Percentiles rank a stretch among this genome's conserved stretches.
Conservation (phyloP, 2,888 invertebrate species). For the Volucella bombylans region DNA sequence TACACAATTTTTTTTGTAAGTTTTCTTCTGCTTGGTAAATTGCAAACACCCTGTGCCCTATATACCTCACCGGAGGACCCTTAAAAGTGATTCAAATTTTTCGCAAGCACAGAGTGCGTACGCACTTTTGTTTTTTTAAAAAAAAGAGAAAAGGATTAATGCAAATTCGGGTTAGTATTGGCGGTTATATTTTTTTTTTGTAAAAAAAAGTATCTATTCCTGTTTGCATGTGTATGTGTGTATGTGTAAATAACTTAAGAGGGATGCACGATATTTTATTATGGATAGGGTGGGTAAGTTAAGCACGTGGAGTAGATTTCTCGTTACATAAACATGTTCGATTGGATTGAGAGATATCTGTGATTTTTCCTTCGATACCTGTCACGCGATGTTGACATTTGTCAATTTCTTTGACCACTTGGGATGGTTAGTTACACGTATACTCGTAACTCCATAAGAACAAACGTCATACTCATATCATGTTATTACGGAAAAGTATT, state of each 20-base stretch:
- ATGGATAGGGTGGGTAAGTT: background rate
- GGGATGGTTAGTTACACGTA: no score
- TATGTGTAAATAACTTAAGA: constrained; percentile 4
- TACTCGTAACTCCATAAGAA: no score
- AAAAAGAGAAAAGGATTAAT: background rate
- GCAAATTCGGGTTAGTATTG: constrained; percentile 54
- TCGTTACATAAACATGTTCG: constrained; percentile 65
- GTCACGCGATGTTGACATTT: background rate
- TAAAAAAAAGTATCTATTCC: background rate
- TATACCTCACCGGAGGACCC: background rate
- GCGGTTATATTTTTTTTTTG: constrained; percentile 37
- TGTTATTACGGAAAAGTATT: no score
- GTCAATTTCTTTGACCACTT: no score
- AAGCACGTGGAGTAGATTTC: constrained; percentile 60
- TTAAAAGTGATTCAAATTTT: background rate
- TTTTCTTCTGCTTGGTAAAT: background rate
- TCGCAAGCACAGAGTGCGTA: background rate
- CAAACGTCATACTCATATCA: no score
- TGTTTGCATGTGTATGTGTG: constrained; percentile 18
- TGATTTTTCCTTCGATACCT: background rate
- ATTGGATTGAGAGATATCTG: constrained; percentile 29
- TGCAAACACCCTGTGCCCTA: background rate
- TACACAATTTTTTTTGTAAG: background rate
- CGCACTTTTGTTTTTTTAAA: background rate
- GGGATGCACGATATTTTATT: constrained; percentile 7